These are phyloP conservation scores for Drosophila merina DNA, from an alignment of 2,888 invertebrate genomes.

Conservation along the genomic window DNA sequence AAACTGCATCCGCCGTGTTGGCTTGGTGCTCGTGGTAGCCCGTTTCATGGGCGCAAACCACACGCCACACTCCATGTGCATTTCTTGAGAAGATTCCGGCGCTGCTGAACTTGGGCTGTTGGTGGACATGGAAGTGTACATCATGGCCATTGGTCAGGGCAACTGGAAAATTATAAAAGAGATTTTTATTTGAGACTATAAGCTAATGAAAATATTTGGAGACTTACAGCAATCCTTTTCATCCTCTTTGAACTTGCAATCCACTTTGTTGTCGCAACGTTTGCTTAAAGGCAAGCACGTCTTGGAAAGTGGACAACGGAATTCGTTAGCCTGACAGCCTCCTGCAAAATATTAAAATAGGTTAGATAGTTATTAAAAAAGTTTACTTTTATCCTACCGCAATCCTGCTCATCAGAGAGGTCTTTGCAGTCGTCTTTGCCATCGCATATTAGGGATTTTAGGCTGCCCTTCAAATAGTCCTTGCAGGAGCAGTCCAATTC, in stretches of 20 bases:
- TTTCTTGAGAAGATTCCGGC: slow-evolving; percentile 88
- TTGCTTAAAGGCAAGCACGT: slow-evolving; percentile 86
- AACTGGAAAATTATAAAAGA: slow-evolving; percentile 83
- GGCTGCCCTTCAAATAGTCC: slow-evolving; percentile 86
- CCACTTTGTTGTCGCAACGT: slow-evolving; percentile 87
- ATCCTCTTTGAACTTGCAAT: slow-evolving; percentile 90
- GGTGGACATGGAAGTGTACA: slow-evolving; percentile 86
- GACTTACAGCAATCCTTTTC: slow-evolving; percentile 91
- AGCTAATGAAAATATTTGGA: too few relatives aligned
- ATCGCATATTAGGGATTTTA: slow-evolving; percentile 88
- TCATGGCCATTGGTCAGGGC: slow-evolving; percentile 88
- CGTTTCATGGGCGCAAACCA: slow-evolving; percentile 86
- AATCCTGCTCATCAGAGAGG: slow-evolving; percentile 89
- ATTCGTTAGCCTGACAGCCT: slow-evolving; percentile 86
- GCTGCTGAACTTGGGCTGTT: slow-evolving; percentile 86
- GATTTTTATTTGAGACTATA: too few relatives aligned
- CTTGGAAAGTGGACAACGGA: slow-evolving; percentile 87
- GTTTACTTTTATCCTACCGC: slow-evolving; percentile 85
- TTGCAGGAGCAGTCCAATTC: slow-evolving; percentile 89
- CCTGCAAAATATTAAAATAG: slow-evolving; percentile 82
- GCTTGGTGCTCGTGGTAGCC: slow-evolving; percentile 65
- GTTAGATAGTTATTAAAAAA: neutral
- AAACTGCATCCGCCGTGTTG: slow-evolving; percentile 86
- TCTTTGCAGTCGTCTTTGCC: slow-evolving; percentile 90
- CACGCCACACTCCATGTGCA: slow-evolving; percentile 87